Percentiles rank a stretch among this genome's conserved stretches.
Conservation (phyloP, 2,113 vertebrate genomes). For the Burhinus bistriatus region DNA sequence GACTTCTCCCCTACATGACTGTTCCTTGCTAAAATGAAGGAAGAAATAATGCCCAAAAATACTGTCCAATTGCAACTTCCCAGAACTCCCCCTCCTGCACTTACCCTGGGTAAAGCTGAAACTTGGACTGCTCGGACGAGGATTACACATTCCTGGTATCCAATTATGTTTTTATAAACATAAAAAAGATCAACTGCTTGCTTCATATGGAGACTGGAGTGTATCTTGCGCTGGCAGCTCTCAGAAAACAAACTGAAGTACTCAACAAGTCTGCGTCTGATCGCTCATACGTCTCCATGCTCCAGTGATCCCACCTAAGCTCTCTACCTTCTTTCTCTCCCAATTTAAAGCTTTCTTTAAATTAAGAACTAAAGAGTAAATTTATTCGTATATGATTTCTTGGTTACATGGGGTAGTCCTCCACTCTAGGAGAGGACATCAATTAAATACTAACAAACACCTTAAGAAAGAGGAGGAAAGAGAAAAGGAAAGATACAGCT, state of each 20-base stretch:
- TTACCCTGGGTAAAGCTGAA: neutral
- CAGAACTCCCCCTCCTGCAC: neutral
- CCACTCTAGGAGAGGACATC: neutral
- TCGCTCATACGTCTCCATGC: accelerated
- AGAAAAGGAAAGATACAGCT: neutral
- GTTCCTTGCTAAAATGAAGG: neutral
- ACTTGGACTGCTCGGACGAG: neutral
- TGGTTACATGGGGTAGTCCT: neutral
- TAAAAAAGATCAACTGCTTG: neutral
- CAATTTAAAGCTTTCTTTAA: neutral
- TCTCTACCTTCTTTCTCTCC: neutral
- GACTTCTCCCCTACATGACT: neutral
- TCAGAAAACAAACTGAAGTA: neutral
- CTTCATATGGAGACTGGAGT: neutral
- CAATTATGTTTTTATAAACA: neutral
- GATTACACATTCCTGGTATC: neutral
- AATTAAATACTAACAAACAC: neutral
- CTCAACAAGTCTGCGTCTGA: neutral
- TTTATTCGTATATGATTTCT: neutral
- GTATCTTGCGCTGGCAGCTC: neutral
- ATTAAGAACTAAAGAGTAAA: neutral
- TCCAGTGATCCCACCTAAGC: neutral
- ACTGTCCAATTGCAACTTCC: neutral
- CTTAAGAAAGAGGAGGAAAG: neutral
- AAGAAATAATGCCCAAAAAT: neutral